Evolutionary conservation across 2,888 invertebrate genomes (phyloP), one percentile per base, ranked within the genome.

Genomic region (Ophion obscuratus): DNA sequence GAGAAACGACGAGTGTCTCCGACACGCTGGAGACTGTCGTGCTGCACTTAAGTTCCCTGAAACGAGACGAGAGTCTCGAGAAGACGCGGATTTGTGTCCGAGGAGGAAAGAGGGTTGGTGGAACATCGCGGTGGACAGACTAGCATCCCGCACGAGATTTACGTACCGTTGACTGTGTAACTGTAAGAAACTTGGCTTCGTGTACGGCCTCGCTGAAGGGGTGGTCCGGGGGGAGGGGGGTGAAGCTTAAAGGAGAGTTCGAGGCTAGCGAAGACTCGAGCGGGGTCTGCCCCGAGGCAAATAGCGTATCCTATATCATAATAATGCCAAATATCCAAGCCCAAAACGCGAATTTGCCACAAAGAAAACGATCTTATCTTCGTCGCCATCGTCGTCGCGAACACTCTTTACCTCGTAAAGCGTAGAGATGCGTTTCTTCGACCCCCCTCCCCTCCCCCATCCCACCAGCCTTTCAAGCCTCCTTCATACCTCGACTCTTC

Each of bases 161-260:
- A 89, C 89, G 89, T 85, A 87, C 79, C 88, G 88, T 88, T 88
- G 87, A 88, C 87, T 88, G 88, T 85, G 82, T 79, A 76, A 86
- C 87, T 83, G 84, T 85, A 89, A 89, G 88, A 90, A 89, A 90
- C 89, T 90, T 90, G 90, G 90, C 90, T 88, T 88, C 71, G 89
- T 88, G 87, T 89, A 86, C 82, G 79, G 79, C 79, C 79, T 24
- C 24, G 24, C 24, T 24, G 24, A 24, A 24, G 24, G 24, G 59
- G 53, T 40, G 81, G 53, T 66, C 47, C 61, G 62, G 79, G 80
- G 27, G 27, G 44, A 40, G 27, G 14, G 61, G 83, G 73, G 40
- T 20, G 44, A 81, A 81, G 66, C 74, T 81, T 66, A 61, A 82
- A 80, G 79, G 76, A 82, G 66, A 73, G 79, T 82, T 83, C 79